These are phyloP conservation scores for Anabas testudineus DNA, from an alignment of 2,797 vertebrate genomes.

Conservation along the genomic window DNA sequence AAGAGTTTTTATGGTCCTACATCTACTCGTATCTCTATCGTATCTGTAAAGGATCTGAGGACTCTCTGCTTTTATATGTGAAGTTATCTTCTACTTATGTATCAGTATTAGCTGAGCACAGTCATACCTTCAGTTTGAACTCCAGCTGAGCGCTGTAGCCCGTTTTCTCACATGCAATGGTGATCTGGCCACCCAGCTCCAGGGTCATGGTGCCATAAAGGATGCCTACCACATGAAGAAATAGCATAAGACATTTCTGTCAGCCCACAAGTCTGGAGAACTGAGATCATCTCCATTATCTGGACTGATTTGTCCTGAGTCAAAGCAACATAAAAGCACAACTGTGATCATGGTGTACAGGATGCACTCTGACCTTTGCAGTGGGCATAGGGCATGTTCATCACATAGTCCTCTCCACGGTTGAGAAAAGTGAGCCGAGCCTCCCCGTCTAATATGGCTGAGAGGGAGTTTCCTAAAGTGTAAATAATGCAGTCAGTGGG, in stretches of 20 bases:
- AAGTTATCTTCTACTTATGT: too few relatives aligned
- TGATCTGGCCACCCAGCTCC: slow-evolving; percentile 94
- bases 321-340: background rate
- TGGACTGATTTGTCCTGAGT: too few relatives aligned
- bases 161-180: slow-evolving; percentile 95
- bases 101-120: background rate
- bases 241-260: background rate
- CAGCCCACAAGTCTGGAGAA: too few relatives aligned
- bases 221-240: slow-evolving; percentile 86
- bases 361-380: slow-evolving; percentile 91
- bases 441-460: slow-evolving; percentile 96
- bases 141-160: slow-evolving; percentile 97
- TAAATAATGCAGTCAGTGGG: background rate
- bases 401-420: slow-evolving; percentile 96
- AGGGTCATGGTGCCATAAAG: slow-evolving; percentile 98
- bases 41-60: background rate
- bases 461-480: slow-evolving; percentile 93
- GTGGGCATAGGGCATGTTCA: slow-evolving; percentile 99
- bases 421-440: slow-evolving; percentile 95
- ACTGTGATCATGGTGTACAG: background rate
- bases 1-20: background rate
- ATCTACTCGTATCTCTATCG: too few relatives aligned
- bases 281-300: too few relatives aligned
- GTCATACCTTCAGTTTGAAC: slow-evolving; percentile 95
- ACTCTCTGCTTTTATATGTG: too few relatives aligned